Evolutionary conservation across 2,113 vertebrate genomes (phyloP).

Genomic region (Glaucidium brasilianum): DNA sequence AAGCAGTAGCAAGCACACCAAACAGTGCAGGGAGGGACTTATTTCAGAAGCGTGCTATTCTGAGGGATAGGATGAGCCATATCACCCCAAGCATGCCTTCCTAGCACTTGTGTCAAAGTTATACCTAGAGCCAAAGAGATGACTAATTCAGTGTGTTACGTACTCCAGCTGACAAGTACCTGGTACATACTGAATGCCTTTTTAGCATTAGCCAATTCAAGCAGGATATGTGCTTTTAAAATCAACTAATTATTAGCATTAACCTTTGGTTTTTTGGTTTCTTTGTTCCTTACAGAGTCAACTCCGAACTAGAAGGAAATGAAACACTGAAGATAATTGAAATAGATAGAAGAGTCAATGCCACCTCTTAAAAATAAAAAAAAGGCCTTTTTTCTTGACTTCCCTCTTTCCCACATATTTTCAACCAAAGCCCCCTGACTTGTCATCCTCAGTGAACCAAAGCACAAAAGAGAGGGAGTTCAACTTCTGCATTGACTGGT

Average conservation of each 20-base stretch:
- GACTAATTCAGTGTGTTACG: neutral
- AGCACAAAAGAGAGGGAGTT: conserved; percentile 43
- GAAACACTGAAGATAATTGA: conserved; percentile 83
- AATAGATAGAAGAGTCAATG: conserved; percentile 84
- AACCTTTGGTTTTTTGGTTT: neutral
- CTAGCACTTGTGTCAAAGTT: neutral
- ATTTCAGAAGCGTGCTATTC: neutral
- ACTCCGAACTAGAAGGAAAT: conserved; percentile 75
- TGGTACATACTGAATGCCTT: neutral
- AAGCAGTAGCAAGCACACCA: neutral
- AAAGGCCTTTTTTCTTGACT: neutral
- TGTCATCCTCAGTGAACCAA: conserved; percentile 52
- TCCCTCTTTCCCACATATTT: conserved; percentile 28
- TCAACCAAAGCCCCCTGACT: conserved; percentile 25
- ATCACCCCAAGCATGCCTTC: neutral
- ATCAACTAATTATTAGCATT: neutral
- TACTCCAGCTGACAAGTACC: neutral
- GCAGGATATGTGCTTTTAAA: neutral
- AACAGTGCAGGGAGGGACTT: neutral
- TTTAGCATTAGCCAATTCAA: neutral
- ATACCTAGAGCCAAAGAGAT: neutral
- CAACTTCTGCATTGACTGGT: conserved; percentile 7
- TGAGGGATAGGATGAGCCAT: neutral
- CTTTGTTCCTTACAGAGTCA: conserved; percentile 68
- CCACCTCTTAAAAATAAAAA: conserved; percentile 79